These are phyloP conservation scores for Mandrillus leucophaeus DNA, from an alignment of 2,113 vertebrate genomes.

Conservation along the genomic window DNA sequence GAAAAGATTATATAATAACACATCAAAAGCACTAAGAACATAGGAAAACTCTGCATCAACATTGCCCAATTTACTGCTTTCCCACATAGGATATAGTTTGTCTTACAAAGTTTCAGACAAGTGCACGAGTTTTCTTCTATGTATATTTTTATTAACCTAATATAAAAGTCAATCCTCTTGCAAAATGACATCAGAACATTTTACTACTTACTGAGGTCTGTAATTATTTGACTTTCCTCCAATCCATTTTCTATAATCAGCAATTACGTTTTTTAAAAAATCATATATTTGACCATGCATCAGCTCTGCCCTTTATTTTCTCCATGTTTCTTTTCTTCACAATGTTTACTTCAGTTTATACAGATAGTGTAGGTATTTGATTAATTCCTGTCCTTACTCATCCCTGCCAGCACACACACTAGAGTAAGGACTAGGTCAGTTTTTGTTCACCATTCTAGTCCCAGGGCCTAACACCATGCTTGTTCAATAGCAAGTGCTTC, in stretches of 20 bases:
- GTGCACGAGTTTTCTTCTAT: background rate
- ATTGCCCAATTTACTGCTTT: background rate
- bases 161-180: background rate
- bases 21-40: background rate
- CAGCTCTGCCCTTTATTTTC: background rate
- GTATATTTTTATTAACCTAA: background rate
- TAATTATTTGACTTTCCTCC: background rate
- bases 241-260: background rate
- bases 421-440: background rate
- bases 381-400: background rate
- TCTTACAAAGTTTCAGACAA: constrained; percentile 24
- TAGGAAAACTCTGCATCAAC: background rate
- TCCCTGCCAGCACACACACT: background rate
- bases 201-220: background rate
- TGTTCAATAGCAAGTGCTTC: background rate
- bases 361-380: background rate
- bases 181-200: background rate
- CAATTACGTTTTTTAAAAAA: background rate
- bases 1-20: background rate
- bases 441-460: background rate
- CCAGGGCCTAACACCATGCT: background rate
- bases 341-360: background rate
- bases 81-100: background rate
- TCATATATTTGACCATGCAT: background rate
- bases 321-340: background rate